Percentiles rank a stretch among this genome's conserved stretches.
These are phyloP conservation scores for Drosophila longiperda DNA, from an alignment of 2,888 invertebrate genomes.

Conservation along the genomic window DNA sequence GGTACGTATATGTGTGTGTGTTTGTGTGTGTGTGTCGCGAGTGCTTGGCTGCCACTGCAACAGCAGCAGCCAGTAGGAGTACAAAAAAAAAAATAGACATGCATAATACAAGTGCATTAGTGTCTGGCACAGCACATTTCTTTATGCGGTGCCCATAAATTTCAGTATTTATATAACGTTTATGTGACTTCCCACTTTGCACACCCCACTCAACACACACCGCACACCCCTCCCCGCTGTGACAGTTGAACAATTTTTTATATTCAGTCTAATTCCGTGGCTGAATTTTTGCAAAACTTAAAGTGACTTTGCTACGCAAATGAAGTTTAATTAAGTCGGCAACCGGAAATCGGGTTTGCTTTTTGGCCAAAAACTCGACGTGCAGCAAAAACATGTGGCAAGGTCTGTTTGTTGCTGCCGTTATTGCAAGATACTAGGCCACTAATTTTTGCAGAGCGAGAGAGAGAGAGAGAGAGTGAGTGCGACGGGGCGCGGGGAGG, in stretches of 20 bases:
- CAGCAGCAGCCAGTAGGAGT: constrained; percentile 2
- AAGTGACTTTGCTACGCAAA: constrained; percentile 51
- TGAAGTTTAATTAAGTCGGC: constrained; percentile 74
- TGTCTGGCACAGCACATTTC: constrained; percentile 74
- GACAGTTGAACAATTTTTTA: constrained; percentile 57
- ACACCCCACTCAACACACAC: neutral
- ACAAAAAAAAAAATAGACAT: constrained; percentile 46
- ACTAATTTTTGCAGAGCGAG: constrained; percentile 52
- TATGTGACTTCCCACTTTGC: constrained; percentile 39
- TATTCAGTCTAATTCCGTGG: constrained; percentile 47
- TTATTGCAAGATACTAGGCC: constrained; percentile 37
- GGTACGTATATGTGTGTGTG: neutral
- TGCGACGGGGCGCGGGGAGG: constrained; percentile 4
- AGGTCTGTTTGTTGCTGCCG: constrained; percentile 13
- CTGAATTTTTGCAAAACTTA: constrained; percentile 17
- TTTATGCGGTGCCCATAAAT: constrained; percentile 74
- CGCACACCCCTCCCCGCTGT: constrained; percentile 3
- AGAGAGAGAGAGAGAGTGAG: neutral
- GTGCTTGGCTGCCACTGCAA: constrained; percentile 21
- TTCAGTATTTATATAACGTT: constrained; percentile 77
- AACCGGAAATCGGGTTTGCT: constrained; percentile 43
- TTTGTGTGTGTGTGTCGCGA: constrained; percentile 12
- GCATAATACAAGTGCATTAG: constrained; percentile 76
- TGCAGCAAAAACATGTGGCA: constrained; percentile 33
- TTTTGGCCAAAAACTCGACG: constrained; percentile 9